Evolutionary conservation across 2,888 invertebrate species (phyloP), one percentile per base, ranked within the genome.

Genomic region (Drosophila mimetica): DNA sequence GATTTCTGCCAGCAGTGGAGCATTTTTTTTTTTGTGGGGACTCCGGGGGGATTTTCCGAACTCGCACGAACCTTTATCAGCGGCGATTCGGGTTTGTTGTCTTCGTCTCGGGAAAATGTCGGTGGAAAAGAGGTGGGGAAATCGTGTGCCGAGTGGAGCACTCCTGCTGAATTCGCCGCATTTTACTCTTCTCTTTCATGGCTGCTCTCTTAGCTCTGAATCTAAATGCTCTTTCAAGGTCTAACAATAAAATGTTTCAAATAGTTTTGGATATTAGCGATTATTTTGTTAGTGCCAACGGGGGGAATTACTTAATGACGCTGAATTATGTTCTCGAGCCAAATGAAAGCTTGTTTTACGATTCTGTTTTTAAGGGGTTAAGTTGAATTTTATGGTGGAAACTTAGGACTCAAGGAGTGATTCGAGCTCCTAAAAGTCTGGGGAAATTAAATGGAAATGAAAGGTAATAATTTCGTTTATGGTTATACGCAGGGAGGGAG

Each of bases 1-100:
- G 79, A 82, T 80, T 79, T 84, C 75, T 75, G 36, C 28, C 28
- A 39, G 53, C 57, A 28, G 37, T 37, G 53, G 53, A 44, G 58
- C 34, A 18, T 14, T 36, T 25, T 44, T 16, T 14, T 14, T 36
- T 25, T 44, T 16, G 22, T 59, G 59, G 42, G 59, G 59, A 28
- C 59, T 34, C 46, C 30, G 16, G 66, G 48, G 46, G 47, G 22
- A 30, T 55, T 32, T 20, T 54, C 8, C 79, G 79, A 78, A 11
- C 52, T 16, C 48, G 37, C 25, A 11, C 64, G 64, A 64, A 22
- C 52, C 64, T 65, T 64, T 64, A 64, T 64, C 64, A 64, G 16
- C 36, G 46, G 5, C 30, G 30, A 6, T 16, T 47, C 18, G 36
- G 53, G 3, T 14, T 34, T 11, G 25, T 20, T 53, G 30, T 6